Evolutionary conservation across 1,140 invertebrate species (phyloP).

Genomic region (Leptestheria dahalacensis): DNA sequence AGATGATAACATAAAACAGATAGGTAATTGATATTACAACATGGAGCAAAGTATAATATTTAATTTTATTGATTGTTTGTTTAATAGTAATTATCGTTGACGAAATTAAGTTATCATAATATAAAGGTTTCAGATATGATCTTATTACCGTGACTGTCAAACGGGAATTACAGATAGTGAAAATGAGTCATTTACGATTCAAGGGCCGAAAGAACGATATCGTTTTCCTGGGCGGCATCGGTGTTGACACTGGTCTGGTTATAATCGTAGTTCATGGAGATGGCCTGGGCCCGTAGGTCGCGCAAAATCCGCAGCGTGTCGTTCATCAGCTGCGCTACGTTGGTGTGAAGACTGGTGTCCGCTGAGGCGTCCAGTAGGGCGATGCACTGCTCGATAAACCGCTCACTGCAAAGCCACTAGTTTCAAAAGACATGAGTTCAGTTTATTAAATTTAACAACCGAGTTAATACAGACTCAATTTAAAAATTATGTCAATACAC

Average conservation of each 20-base stretch:
- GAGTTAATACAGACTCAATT: background rate
- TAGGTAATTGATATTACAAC: no score
- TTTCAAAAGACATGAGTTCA: conserved; percentile 26
- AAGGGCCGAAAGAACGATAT: conserved; percentile 48
- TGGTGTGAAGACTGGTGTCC: conserved; percentile 56
- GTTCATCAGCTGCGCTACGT: conserved; percentile 64
- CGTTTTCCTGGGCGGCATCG: conserved; percentile 22
- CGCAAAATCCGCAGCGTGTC: conserved; percentile 57
- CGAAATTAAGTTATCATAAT: background rate
- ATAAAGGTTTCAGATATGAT: background rate
- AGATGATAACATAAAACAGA: no score
- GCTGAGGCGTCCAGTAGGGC: conserved; percentile 56
- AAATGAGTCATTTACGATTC: conserved; percentile 42
- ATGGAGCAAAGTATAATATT: no score
- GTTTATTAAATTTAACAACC: background rate
- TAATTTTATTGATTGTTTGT: no score
- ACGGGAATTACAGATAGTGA: background rate
- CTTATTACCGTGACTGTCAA: no score
- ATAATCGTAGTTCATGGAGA: background rate
- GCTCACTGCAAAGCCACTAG: conserved; percentile 79
- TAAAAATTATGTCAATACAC: background rate
- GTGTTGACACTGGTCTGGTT: background rate
- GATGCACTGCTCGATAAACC: conserved; percentile 66
- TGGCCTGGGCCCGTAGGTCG: conserved; percentile 31
- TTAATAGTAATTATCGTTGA: no score